Evolutionary conservation across 2,113 vertebrate species (phyloP).

Genomic region (Camarhynchus parvulus): DNA sequence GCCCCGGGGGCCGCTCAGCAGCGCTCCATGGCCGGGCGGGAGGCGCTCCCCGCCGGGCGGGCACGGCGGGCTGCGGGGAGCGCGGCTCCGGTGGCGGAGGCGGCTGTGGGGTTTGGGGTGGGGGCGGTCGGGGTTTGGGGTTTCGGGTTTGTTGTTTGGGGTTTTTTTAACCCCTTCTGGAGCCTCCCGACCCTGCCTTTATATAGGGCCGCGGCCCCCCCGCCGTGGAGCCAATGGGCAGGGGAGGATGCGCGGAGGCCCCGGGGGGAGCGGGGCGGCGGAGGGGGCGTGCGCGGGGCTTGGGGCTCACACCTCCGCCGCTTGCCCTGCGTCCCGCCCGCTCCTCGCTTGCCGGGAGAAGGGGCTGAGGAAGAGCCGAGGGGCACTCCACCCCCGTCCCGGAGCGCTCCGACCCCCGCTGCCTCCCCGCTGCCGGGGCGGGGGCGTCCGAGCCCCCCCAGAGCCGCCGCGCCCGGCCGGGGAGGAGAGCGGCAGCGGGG

Average conservation of each 20-base stretch:
- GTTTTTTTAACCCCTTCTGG: slow-evolving; percentile 73
- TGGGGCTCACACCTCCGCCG: slow-evolving; percentile 19
- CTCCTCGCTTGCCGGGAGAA: neutral
- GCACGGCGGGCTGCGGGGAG: neutral
- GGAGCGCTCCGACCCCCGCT: neutral
- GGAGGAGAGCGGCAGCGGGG: neutral
- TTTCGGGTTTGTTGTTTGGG: neutral
- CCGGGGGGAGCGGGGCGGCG: slow-evolving; percentile 40
- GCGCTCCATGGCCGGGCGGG: slow-evolving; percentile 32
- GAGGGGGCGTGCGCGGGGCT: slow-evolving; percentile 51
- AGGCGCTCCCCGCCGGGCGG: slow-evolving; percentile 26
- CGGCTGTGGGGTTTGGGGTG: neutral
- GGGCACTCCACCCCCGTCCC: neutral
- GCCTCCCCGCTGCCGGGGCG: neutral
- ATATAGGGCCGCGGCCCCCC: slow-evolving; percentile 72
- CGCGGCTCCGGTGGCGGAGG: neutral
- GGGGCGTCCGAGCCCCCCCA: neutral
- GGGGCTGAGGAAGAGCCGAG: neutral
- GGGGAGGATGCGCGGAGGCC: slow-evolving; percentile 52
- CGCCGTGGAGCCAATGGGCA: slow-evolving; percentile 78
- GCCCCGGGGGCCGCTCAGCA: slow-evolving; percentile 59
- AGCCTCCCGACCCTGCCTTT: slow-evolving; percentile 75
- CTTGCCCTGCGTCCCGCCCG: neutral
- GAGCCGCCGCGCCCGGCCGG: neutral
- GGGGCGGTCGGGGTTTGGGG: neutral